Evolutionary conservation across 2,888 invertebrate genomes (phyloP).

Genomic region (Agonopterix subpropinquella): DNA sequence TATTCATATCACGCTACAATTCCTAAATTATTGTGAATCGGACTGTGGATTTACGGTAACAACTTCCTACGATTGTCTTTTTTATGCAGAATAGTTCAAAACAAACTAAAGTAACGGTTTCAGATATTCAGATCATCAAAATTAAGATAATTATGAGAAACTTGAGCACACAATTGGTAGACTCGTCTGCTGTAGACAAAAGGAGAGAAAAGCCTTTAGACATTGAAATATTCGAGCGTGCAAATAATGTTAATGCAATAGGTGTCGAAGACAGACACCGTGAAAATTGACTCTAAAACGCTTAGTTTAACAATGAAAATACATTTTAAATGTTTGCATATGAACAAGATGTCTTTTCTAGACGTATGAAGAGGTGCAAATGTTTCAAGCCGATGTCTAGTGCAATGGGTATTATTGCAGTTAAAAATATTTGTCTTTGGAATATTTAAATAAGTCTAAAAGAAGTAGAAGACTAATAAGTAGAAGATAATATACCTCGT

Average conservation of each 20-base stretch:
- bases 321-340: slow-evolving; percentile 24
- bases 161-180: slow-evolving; percentile 25
- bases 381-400: not conserved
- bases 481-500: no score
- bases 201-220: slow-evolving; percentile 5
- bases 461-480: no score
- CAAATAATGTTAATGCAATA: slow-evolving; percentile 26
- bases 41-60: slow-evolving; percentile 30
- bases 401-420: no score
- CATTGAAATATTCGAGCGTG: slow-evolving; percentile 15
- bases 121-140: slow-evolving; percentile 30
- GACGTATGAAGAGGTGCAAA: not conserved
- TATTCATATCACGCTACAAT: slow-evolving; percentile 7
- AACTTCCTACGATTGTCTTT: slow-evolving; percentile 43
- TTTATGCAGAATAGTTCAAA: slow-evolving; percentile 3
- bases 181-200: slow-evolving; percentile 12
- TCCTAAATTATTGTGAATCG: slow-evolving; percentile 32
- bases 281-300: slow-evolving; percentile 49
- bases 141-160: slow-evolving; percentile 45
- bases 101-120: slow-evolving; percentile 34
- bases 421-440: no score
- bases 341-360: slow-evolving; percentile 19
- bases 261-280: slow-evolving; percentile 38
- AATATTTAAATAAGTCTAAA: no score
- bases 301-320: slow-evolving; percentile 31